phyloP scores from a whole-genome alignment of 2,113 vertebrate genomes.

The Lycaon pictus region DNA sequence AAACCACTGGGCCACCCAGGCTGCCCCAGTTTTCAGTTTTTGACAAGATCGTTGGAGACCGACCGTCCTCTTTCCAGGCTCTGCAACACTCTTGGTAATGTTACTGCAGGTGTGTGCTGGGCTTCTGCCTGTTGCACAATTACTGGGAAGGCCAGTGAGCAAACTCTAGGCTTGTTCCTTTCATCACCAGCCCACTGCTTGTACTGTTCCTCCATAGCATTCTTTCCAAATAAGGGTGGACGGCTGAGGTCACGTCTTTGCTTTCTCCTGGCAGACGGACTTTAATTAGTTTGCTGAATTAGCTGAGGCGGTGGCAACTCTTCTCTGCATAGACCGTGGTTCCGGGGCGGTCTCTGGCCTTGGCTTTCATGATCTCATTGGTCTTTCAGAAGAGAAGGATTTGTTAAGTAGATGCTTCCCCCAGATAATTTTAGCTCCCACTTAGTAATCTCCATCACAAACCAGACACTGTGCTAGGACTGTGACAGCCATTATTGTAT shows the following conservation, averaged over 20 bases:
- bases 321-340: not conserved
- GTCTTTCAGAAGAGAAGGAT: not conserved
- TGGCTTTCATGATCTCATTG: not conserved
- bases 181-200: slow-evolving; percentile 74
- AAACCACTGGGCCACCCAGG: too few species aligned
- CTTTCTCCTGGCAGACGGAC: slow-evolving; percentile 49
- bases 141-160: slow-evolving; percentile 76
- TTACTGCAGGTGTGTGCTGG: slow-evolving; percentile 65
- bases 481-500: not conserved
- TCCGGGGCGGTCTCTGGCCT: not conserved
- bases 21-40: slow-evolving; percentile 1
- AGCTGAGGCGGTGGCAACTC: not conserved
- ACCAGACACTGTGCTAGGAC: too few species aligned
- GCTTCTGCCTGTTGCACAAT: slow-evolving; percentile 78
- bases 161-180: slow-evolving; percentile 49
- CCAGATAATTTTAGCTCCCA: not conserved
- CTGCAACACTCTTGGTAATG: slow-evolving; percentile 49
- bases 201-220: not conserved
- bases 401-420: not conserved
- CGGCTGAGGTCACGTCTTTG: slow-evolving; percentile 53
- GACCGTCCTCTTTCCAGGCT: not conserved
- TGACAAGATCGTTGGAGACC: slow-evolving; percentile 49
- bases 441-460: not conserved
- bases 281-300: slow-evolving; percentile 78
- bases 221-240: slow-evolving; percentile 78